Base-by-base conservation (phyloP, 2,888 invertebrate genomes). In the Drosophila hamatofila region DNA sequence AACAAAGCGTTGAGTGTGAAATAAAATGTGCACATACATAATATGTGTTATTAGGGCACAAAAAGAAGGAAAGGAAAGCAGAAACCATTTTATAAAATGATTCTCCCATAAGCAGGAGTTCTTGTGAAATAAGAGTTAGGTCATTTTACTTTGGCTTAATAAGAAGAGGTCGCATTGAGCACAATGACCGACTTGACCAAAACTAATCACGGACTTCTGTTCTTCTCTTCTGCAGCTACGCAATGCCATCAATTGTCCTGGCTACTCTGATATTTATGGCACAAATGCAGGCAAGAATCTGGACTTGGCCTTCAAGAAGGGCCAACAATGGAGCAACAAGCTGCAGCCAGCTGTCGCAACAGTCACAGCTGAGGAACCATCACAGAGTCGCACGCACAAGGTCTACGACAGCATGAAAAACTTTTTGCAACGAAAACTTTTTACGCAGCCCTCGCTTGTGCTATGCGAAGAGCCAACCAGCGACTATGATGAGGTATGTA, bases 381-480 rank as follows among this genome's bases (percentile, higher is more conserved):
- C 60, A 35, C 73, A 80, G 52, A 88, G 85, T 75, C 86, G 86
- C 67, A 91, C 90, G 25, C 90, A 91, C 51, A 92, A 91, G 75
- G 91, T 92, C 67, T 92, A 92, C 62, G 91, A 91, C 70, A 91
- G 91, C 81, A 92, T 92, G 92, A 91, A 91, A 77, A 91, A 91
- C 74, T 92, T 92, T 81, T 59, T 92, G 71, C 86, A 88, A 11
- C 90, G 91, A 60, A 92, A 91, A 81, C 86, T 91, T 23, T 92
- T 91, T 37, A 90, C 91, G 12, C 86, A 78, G 12, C 79, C 89
- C 77, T 69, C 75, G 73, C 59, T 59, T 12, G n/a, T 62, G 25
- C 59, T 62, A 30, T 23, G 30, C 23, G 91, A 90, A 37, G 85
- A 88, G 33, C 70, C 83, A 8, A 90, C 86, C 30, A 90, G 91